phyloP scores from a whole-genome alignment of 1,140 invertebrate genomes.

The Eurosta solidaginis region DNA sequence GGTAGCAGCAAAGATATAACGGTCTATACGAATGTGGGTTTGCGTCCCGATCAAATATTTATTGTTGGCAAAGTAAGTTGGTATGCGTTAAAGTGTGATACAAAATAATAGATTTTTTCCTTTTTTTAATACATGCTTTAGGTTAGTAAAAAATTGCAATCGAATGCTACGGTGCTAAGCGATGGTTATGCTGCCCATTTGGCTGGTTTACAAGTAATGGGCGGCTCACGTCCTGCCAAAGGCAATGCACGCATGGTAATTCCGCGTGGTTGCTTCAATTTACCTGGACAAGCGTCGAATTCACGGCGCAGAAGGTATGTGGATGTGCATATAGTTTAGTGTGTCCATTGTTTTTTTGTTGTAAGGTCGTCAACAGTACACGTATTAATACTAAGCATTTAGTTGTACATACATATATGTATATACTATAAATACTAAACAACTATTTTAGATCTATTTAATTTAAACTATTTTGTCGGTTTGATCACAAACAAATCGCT shows the following conservation, averaged over 20 bases:
- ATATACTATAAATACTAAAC: too few species aligned
- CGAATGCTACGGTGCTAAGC: conserved; percentile 75
- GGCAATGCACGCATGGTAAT: conserved; percentile 94
- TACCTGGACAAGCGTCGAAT: conserved; percentile 68
- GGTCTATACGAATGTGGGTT: conserved; percentile 88
- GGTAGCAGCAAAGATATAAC: conserved; percentile 95
- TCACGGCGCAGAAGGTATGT: conserved; percentile 56
- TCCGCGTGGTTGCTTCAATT: conserved; percentile 83
- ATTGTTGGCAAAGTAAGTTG: conserved; percentile 84
- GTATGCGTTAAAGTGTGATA: not conserved
- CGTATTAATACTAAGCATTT: too few species aligned
- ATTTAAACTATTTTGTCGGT: too few species aligned
- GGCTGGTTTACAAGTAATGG: conserved; percentile 76
- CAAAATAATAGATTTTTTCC: not conserved
- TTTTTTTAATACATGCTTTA: conserved; percentile 30
- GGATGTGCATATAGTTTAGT: not conserved
- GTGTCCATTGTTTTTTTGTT: not conserved
- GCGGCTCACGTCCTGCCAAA: conserved; percentile 86
- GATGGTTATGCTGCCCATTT: conserved; percentile 92
- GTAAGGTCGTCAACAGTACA: not conserved
- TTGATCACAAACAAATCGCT: not conserved
- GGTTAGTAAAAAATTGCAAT: conserved; percentile 82
- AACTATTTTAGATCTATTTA: too few species aligned
- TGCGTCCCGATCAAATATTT: conserved; percentile 88
- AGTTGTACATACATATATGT: too few species aligned